Conservation (phyloP, 2,797 vertebrate genomes). For the Hippoglossus hippoglossus region DNA sequence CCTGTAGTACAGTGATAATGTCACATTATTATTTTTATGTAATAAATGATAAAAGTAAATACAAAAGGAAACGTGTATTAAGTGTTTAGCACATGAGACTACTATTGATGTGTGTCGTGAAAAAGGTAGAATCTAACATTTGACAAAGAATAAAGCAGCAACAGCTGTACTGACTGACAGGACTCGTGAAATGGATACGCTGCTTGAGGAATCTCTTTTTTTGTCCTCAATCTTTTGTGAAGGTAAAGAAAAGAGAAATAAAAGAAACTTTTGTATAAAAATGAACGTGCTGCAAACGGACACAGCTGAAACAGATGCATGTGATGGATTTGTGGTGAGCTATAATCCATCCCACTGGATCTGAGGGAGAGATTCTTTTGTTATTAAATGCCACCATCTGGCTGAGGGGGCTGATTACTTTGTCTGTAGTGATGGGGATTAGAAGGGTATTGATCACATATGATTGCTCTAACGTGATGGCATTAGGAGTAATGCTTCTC, state of each 20-base stretch:
- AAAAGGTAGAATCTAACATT: too few relatives aligned
- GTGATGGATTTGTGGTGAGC: background rate
- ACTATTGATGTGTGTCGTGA: too few relatives aligned
- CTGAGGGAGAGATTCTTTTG: background rate
- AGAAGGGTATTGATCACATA: constrained; percentile 16
- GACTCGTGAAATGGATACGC: too few relatives aligned
- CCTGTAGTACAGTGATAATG: background rate
- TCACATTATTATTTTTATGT: background rate
- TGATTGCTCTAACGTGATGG: background rate
- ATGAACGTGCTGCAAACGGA: background rate
- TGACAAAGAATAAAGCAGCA: too few relatives aligned
- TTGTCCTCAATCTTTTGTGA: too few relatives aligned
- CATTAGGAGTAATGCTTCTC: constrained; percentile 8
- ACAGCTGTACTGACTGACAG: too few relatives aligned
- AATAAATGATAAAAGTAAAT: too few relatives aligned
- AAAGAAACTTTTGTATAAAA: too few relatives aligned
- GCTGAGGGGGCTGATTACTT: constrained; percentile 14
- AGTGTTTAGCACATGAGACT: too few relatives aligned
- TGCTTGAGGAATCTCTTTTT: too few relatives aligned
- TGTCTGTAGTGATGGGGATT: constrained; percentile 17
- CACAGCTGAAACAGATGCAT: background rate
- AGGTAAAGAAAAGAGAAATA: background rate
- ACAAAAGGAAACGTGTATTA: too few relatives aligned
- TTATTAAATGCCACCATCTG: constrained; percentile 23
- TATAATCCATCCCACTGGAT: background rate